Conservation (phyloP, 2,888 invertebrate genomes). For the Parapristionchus giblindavisi region DNA sequence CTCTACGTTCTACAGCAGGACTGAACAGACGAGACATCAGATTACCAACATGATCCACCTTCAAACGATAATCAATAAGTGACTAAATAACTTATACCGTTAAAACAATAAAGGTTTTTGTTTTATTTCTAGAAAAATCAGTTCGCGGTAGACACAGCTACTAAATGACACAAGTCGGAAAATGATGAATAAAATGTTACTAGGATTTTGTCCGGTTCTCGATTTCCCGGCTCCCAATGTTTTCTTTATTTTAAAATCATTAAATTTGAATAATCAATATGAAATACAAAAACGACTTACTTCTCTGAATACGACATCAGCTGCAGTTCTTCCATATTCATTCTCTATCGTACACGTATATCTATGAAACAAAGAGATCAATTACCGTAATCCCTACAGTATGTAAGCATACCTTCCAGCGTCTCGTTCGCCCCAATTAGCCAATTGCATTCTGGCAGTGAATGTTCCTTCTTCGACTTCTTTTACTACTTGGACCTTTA, state of each 20-base stretch:
- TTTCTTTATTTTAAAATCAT: too few species aligned
- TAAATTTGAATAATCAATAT: too few species aligned
- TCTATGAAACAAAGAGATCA: neutral
- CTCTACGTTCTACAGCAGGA: conserved; percentile 20
- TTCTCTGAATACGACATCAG: conserved; percentile 31
- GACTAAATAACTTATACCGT: neutral
- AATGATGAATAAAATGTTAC: too few species aligned
- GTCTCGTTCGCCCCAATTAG: conserved; percentile 37
- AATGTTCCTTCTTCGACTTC: conserved; percentile 20
- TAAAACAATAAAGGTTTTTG: neutral
- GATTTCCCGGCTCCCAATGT: too few species aligned
- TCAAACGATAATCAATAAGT: too few species aligned
- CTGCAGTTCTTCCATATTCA: conserved; percentile 31
- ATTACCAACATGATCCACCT: conserved; percentile 37
- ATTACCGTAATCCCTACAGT: neutral
- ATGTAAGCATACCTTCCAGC: conserved; percentile 34
- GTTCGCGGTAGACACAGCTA: too few species aligned
- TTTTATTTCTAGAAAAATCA: too few species aligned
- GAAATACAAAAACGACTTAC: neutral
- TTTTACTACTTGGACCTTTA: conserved; percentile 31
- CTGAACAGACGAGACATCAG: conserved; percentile 39
- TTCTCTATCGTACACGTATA: conserved; percentile 37
- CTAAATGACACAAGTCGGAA: too few species aligned
- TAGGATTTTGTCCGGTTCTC: too few species aligned
- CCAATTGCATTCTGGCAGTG: conserved; percentile 37